Evolutionary conservation across 2,888 invertebrate genomes (phyloP).

Genomic region (Sarcophaga carnaria): DNA sequence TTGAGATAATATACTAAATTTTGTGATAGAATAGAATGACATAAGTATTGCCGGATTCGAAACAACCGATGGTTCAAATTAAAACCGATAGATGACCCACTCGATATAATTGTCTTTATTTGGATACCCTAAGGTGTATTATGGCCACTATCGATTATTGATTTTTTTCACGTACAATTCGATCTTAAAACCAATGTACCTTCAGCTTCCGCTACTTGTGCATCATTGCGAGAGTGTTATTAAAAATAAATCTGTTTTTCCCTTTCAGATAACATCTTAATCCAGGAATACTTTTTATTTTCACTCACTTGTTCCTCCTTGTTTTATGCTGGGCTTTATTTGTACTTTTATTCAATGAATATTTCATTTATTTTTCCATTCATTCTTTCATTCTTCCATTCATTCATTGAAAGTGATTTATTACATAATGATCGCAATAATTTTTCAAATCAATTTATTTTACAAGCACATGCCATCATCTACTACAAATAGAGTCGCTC

Average conservation of each 20-base stretch:
- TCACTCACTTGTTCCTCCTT: not conserved
- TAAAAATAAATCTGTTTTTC: constrained; percentile 6
- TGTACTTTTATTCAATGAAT: constrained; percentile 25
- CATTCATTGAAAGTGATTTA: constrained; percentile 54
- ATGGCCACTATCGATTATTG: too few species aligned
- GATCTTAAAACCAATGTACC: not conserved
- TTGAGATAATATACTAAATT: too few species aligned
- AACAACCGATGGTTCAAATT: too few species aligned
- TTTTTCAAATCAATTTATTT: constrained; percentile 37
- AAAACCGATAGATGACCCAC: too few species aligned
- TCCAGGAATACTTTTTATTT: too few species aligned
- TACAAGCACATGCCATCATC: not conserved
- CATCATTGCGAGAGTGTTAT: not conserved
- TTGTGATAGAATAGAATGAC: too few species aligned
- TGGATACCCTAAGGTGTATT: too few species aligned
- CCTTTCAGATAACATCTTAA: not conserved
- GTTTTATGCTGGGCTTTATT: not conserved
- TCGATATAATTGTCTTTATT: too few species aligned
- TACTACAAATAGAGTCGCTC: not conserved
- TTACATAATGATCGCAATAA: constrained; percentile 43
- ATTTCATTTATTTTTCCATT: constrained; percentile 18
- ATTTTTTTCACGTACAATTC: not conserved
- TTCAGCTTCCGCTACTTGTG: not conserved
- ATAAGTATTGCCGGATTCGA: too few species aligned
- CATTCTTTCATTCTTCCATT: constrained; percentile 12